Percentiles rank a stretch among this genome's conserved stretches.
Conservation (phyloP, 2,113 vertebrate species). For the Cygnus buccinator region DNA sequence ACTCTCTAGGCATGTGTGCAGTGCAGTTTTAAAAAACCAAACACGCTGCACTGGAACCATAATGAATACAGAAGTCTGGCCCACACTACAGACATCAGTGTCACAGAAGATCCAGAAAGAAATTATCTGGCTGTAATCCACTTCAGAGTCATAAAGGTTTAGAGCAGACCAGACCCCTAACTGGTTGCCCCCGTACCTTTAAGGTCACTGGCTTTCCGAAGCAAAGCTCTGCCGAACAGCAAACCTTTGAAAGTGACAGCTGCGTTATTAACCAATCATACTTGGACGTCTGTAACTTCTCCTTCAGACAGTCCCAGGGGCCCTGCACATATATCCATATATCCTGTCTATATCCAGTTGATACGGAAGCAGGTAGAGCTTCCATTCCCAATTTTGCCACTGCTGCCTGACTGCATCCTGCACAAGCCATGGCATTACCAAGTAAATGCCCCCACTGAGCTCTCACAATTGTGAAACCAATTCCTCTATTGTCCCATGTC, state of each 20-base stretch:
- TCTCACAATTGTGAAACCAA: neutral
- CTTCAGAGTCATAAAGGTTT: neutral
- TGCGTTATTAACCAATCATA: neutral
- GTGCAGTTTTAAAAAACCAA: neutral
- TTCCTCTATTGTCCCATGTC: neutral
- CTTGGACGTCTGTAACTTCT: neutral
- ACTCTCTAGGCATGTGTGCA: neutral
- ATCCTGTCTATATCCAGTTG: neutral
- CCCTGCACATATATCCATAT: neutral
- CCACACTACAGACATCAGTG: neutral
- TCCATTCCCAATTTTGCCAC: neutral
- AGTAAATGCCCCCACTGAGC: neutral
- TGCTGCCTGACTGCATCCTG: neutral
- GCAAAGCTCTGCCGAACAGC: neutral
- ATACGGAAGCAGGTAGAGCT: neutral
- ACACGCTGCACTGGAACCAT: neutral
- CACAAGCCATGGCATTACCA: neutral
- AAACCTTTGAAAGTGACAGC: accelerated
- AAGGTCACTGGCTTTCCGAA: neutral
- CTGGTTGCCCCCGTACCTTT: neutral
- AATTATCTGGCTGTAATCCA: neutral
- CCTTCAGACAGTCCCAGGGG: neutral
- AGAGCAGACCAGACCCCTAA: neutral
- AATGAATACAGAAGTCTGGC: accelerated
- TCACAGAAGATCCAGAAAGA: neutral